phyloP scores from a whole-genome alignment of 2,888 invertebrate genomes.

The Coecobrya sp. region DNA sequence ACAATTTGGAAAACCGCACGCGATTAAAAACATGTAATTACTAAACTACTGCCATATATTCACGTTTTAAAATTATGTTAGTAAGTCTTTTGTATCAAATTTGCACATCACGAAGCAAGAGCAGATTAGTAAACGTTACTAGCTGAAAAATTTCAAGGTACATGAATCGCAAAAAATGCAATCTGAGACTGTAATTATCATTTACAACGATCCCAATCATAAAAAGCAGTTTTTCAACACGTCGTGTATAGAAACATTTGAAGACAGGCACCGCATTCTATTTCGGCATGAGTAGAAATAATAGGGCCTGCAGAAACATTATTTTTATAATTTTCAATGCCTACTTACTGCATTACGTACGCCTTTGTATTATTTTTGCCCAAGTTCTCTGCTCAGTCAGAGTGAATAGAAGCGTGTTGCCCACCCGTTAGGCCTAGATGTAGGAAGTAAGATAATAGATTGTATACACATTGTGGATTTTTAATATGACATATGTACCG shows the following conservation, averaged over 20 bases:
- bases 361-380: not conserved
- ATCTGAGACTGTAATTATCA: constrained; percentile 26
- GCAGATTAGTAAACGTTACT: not conserved
- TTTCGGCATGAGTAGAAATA: constrained; percentile 16
- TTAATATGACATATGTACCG: not conserved
- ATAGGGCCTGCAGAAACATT: not conserved
- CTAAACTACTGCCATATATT: not conserved
- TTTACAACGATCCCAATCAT: constrained; percentile 8
- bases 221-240: constrained; percentile 49
- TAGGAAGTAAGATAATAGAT: not conserved
- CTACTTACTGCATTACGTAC: constrained; percentile 4
- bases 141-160: constrained; percentile 34
- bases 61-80: constrained; percentile 4
- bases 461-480: not conserved
- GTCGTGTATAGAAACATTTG: not conserved
- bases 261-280: constrained; percentile 22
- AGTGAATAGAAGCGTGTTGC: not conserved
- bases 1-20: not conserved
- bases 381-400: not conserved
- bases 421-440: constrained; percentile 14
- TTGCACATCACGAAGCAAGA: not conserved
- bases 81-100: not conserved
- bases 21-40: constrained; percentile 5
- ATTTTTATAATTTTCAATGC: constrained; percentile 8
- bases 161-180: not conserved